Base-by-base conservation (phyloP, 2,113 vertebrate species). In the Xyliphius kryptos region DNA sequence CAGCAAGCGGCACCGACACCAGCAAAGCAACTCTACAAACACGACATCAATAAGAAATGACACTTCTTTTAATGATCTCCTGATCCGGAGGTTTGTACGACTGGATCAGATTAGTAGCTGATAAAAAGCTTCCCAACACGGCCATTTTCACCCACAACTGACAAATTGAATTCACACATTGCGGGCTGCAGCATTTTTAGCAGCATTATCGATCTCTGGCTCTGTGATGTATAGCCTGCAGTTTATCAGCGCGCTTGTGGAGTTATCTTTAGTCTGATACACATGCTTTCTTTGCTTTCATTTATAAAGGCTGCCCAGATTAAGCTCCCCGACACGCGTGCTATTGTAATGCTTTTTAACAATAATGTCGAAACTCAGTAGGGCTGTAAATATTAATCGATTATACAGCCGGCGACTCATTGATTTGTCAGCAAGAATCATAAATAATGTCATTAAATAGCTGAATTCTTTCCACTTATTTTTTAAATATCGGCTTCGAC, bases 171-270 rank as follows among this genome's bases (percentile, higher is more conserved):
- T 56, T 56, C 56, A 51, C 59, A 60, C 59, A 20, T 22, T 48
- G 57, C 61, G 56, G 38, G 59, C 38, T 16, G 22, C 40, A 66
- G 67, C 67, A 22, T 9, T 40, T 56, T 65, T 19, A 21, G 19
- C 2, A 36, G 12, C 7, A 22, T 17, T 41, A 70, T 67, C 21
- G 49, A 63, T 67, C 20, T 22, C 16, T n/a, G 3, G n/a, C 40
- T 70, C 54, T 37, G 50, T 66, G 72, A 73, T 59, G 41, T 63
- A 70, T 26, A 17, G 46, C 32, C 22, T 10, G 8, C 16, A 15
- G 40, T 40, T 70, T 38, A 62, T 58, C 22, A n/a, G 7, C 14
- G 22, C 2, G 47, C 37, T 67, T 38, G 21, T 50, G 53, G 37
- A 53, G 46, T 54, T 54, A 40, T 56, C 32, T 67, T 44, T 41